Conservation (phyloP, 2,888 invertebrate species). For the Ferdinandea cuprea region DNA sequence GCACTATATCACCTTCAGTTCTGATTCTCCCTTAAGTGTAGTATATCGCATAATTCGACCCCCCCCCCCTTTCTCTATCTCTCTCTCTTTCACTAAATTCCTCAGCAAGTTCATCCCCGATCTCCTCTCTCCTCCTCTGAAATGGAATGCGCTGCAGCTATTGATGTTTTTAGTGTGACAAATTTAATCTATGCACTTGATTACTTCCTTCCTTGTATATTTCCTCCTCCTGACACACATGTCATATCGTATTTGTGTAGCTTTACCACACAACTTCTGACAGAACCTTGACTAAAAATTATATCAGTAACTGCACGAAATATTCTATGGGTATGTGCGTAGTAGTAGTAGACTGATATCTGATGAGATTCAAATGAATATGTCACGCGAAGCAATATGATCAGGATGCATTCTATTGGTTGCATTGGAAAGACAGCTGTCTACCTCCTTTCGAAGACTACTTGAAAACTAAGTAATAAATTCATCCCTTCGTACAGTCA, state of each 20-base stretch:
- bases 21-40: conserved; percentile 38
- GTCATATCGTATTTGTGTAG: conserved; percentile 55
- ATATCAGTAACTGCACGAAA: conserved; percentile 44
- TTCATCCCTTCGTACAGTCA: not conserved
- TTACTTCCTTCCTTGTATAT: conserved; percentile 44
- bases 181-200: conserved; percentile 67
- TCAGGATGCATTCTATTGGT: too few species aligned
- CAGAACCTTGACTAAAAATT: conserved; percentile 40
- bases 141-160: conserved; percentile 33
- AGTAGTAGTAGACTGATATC: not conserved
- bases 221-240: conserved; percentile 36
- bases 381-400: too few species aligned
- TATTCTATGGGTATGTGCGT: not conserved
- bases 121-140: too few species aligned
- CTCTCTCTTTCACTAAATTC: too few species aligned
- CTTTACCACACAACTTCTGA: not conserved
- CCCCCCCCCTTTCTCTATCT: not conserved
- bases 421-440: conserved; percentile 12
- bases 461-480: not conserved
- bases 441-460: conserved; percentile 4
- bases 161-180: conserved; percentile 66
- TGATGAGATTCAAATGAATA: not conserved
- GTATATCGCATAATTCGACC: conserved; percentile 50
- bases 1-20: conserved; percentile 45
- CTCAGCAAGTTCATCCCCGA: not conserved